Percentiles rank a stretch among this genome's conserved stretches.
These are phyloP conservation scores for Heteractis magnifica DNA, from an alignment of 92 coral and sea anemone genomes.

Conservation along the genomic window DNA sequence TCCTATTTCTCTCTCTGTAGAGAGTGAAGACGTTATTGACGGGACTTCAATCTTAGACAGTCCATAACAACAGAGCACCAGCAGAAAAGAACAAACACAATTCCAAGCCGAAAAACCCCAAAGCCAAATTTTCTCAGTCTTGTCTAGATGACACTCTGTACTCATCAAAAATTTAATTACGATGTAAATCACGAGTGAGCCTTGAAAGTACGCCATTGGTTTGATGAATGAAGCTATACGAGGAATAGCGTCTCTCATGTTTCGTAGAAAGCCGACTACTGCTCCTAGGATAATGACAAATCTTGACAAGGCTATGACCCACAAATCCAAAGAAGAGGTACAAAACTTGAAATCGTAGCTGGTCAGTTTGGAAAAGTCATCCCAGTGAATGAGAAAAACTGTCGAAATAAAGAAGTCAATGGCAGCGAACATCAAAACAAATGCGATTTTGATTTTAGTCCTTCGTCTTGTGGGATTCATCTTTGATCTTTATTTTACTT, in stretches of 20 bases:
- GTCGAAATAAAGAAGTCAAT: slow-evolving; percentile 58
- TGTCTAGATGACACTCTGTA: slow-evolving; percentile 69
- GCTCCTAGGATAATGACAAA: slow-evolving; percentile 64
- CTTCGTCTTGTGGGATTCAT: slow-evolving; percentile 17
- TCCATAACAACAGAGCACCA: slow-evolving; percentile 62
- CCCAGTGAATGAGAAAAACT: slow-evolving; percentile 64
- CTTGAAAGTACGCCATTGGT: slow-evolving; percentile 55
- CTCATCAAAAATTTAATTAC: slow-evolving; percentile 77
- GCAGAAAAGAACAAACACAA: slow-evolving; percentile 39
- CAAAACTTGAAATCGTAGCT: slow-evolving; percentile 65
- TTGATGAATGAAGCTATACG: slow-evolving; percentile 56
- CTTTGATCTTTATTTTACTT: not conserved
- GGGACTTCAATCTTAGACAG: slow-evolving; percentile 49
- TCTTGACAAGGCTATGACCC: slow-evolving; percentile 72
- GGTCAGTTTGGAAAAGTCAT: slow-evolving; percentile 46
- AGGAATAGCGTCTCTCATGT: slow-evolving; percentile 62
- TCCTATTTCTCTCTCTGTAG: slow-evolving; percentile 79
- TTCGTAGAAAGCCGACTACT: slow-evolving; percentile 50
- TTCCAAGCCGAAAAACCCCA: slow-evolving; percentile 74
- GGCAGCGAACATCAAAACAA: slow-evolving; percentile 20
- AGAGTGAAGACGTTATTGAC: slow-evolving; percentile 15
- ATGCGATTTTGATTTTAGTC: slow-evolving; percentile 1
- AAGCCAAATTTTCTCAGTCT: slow-evolving; percentile 53
- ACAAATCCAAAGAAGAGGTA: slow-evolving; percentile 74
- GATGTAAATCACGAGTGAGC: slow-evolving; percentile 54